Conservation (phyloP, 64 coral and sea anemone genomes). For the Pocillopora damicornis region DNA sequence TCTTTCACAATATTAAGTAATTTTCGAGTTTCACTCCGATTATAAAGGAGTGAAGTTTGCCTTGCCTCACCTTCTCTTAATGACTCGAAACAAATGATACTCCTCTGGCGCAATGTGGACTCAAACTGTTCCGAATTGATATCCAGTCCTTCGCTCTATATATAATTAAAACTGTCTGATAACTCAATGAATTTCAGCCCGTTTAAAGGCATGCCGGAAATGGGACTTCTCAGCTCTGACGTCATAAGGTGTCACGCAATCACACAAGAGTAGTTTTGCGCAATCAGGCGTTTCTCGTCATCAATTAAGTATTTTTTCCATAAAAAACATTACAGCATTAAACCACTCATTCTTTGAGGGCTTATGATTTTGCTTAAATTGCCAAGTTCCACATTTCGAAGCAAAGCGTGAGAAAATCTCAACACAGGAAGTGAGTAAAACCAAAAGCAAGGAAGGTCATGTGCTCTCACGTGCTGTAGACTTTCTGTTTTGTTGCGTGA, state of each 20-base stretch:
- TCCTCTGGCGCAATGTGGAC: not conserved
- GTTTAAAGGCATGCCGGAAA: not conserved
- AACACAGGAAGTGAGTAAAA: not conserved
- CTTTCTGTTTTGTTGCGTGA: not conserved
- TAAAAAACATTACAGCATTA: not conserved
- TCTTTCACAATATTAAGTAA: no score
- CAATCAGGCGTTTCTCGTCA: not conserved
- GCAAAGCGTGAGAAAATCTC: not conserved
- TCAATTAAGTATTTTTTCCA: not conserved
- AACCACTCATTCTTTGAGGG: no score
- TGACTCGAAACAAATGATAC: not conserved
- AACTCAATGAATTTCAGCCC: not conserved
- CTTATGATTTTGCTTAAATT: not conserved
- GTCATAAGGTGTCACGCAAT: not conserved
- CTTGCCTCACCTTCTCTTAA: not conserved
- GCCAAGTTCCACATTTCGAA: not conserved
- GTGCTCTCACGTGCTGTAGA: no score
- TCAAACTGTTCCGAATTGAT: not conserved
- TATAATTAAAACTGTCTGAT: not conserved
- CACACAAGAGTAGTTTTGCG: not conserved
- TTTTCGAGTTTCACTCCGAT: no score
- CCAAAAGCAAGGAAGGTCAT: not conserved
- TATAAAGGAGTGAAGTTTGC: not conserved
- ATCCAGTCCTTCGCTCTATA: not conserved
- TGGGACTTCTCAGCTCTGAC: not conserved